Percentiles rank a stretch among this genome's conserved stretches.
phyloP scores from a whole-genome alignment of 2,797 vertebrate species.

The Protosalanx chinensis region DNA sequence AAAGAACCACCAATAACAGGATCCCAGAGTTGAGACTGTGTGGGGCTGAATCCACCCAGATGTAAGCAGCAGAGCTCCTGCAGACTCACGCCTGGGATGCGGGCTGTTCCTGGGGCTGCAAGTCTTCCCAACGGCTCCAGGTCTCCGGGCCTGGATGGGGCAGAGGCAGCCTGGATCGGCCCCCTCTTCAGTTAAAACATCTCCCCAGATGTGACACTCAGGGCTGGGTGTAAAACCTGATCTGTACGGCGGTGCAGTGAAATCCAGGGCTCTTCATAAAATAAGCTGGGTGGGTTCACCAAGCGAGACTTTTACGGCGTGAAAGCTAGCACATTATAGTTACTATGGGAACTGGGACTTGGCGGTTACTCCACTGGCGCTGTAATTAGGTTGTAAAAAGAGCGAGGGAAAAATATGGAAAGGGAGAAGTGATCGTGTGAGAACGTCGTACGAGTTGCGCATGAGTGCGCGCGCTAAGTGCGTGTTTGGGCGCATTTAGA shows the following conservation, averaged over 20 bases:
- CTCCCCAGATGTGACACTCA: slow-evolving; percentile 54
- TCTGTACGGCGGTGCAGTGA: slow-evolving; percentile 41
- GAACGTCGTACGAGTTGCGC: not conserved
- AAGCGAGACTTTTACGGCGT: slow-evolving; percentile 48
- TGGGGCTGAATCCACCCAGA: too few relatives aligned
- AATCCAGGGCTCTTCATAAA: slow-evolving; percentile 52
- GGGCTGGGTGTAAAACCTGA: slow-evolving; percentile 53
- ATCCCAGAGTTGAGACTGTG: too few relatives aligned
- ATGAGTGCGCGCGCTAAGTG: not conserved
- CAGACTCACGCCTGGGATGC: not conserved
- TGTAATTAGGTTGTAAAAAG: slow-evolving; percentile 50
- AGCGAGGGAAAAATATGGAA: slow-evolving; percentile 25
- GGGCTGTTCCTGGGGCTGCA: not conserved
- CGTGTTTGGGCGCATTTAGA: slow-evolving; percentile 5
- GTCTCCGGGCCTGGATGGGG: slow-evolving; percentile 16
- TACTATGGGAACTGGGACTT: slow-evolving; percentile 61
- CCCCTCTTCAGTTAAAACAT: slow-evolving; percentile 57
- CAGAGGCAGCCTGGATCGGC: slow-evolving; percentile 37
- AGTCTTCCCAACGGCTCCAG: not conserved
- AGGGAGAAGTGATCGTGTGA: not conserved
- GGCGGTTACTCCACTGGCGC: slow-evolving; percentile 45
- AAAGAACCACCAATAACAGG: not conserved
- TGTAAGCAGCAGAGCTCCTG: not conserved
- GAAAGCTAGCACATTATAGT: slow-evolving; percentile 56
- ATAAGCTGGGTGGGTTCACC: slow-evolving; percentile 51